Conservation (phyloP, 2,888 invertebrate species). For the Callyntrura guangdongensis region DNA sequence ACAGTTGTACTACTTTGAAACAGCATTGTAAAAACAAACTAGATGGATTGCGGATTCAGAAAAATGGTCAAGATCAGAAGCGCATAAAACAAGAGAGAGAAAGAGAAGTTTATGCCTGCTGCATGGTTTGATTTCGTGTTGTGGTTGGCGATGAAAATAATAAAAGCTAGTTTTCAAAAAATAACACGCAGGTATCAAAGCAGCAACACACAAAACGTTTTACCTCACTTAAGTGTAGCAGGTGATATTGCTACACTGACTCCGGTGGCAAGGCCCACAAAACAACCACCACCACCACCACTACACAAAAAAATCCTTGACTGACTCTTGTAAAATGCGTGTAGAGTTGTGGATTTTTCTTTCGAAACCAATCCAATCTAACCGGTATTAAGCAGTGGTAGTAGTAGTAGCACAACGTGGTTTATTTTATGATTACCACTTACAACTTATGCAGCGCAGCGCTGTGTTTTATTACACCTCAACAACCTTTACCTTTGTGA, state of each 20-base stretch:
- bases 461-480: conserved; percentile 20
- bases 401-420: conserved; percentile 12
- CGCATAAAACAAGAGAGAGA: too few relatives aligned
- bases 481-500: conserved; percentile 69
- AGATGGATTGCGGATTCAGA: conserved; percentile 68
- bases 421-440: conserved; percentile 58
- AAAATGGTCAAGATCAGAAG: conserved; percentile 26
- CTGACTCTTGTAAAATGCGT: conserved; percentile 30
- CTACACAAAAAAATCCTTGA: conserved; percentile 23
- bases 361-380: conserved; percentile 60
- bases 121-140: not conserved
- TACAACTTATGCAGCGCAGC: conserved; percentile 10
- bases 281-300: too few relatives aligned
- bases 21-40: conserved; percentile 51
- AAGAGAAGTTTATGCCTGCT: not conserved
- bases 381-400: conserved; percentile 57
- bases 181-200: not conserved
- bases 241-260: conserved; percentile 39
- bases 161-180: conserved; percentile 67
- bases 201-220: conserved; percentile 56
- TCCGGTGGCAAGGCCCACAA: conserved; percentile 14
- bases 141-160: conserved; percentile 27
- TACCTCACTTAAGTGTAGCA: not conserved
- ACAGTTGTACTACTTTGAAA: conserved; percentile 44
- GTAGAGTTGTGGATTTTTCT: conserved; percentile 48